phyloP scores from a whole-genome alignment of 2,113 vertebrate genomes.

The Oreochromis spilurus region DNA sequence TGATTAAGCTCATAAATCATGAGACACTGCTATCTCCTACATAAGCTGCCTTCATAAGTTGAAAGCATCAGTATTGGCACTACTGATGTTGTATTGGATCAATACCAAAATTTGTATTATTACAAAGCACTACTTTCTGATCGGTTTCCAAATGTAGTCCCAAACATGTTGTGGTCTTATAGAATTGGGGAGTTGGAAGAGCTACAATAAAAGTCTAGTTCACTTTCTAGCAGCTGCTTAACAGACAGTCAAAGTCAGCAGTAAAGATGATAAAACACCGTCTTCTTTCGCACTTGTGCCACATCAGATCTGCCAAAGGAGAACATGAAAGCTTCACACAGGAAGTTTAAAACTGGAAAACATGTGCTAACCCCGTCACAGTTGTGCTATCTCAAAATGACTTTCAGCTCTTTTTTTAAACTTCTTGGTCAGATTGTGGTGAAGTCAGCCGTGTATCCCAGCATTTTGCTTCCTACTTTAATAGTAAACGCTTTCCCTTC shows the following conservation, averaged over 20 bases:
- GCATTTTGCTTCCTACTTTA: background rate
- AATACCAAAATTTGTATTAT: background rate
- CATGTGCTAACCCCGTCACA: fast-evolving
- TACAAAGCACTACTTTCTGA: background rate
- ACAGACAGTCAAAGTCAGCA: background rate
- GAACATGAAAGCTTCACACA: fast-evolving
- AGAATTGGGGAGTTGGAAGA: background rate
- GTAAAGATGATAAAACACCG: background rate
- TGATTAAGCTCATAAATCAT: background rate
- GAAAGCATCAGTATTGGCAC: background rate
- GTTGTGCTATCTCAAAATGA: fast-evolving
- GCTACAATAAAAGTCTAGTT: background rate
- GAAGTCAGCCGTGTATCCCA: background rate
- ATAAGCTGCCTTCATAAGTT: background rate
- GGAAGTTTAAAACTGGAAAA: fast-evolving
- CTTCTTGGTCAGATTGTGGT: background rate
- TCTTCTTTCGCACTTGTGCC: background rate
- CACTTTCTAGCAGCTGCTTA: background rate
- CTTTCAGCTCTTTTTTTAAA: fast-evolving
- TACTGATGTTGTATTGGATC: background rate
- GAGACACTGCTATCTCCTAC: background rate
- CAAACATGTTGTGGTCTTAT: fast-evolving
- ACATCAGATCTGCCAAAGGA: fast-evolving
- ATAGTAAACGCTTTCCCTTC: background rate
- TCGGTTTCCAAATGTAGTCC: background rate